Evolutionary conservation across 2,888 invertebrate genomes (phyloP).

Genomic region (Scelioninae gen. 1): DNA sequence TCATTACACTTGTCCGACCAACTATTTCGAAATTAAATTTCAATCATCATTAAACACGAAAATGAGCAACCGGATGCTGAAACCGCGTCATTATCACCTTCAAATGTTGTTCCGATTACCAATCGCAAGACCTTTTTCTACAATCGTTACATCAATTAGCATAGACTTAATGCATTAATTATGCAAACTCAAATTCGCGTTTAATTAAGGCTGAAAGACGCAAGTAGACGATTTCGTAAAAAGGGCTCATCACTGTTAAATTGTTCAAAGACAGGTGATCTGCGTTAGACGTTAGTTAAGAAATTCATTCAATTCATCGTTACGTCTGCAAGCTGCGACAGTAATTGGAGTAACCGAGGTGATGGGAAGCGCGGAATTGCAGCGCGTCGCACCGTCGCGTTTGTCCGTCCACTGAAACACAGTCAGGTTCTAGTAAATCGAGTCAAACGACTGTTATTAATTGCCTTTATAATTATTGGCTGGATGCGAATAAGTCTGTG

Average conservation of each 20-base stretch:
- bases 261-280: conserved; percentile 30
- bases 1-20: conserved; percentile 3
- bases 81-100: conserved; percentile 28
- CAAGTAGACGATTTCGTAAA: conserved; percentile 23
- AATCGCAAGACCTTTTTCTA: not conserved
- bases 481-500: conserved; percentile 41
- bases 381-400: conserved; percentile 34
- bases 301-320: conserved; percentile 72
- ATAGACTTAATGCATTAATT: too few species aligned
- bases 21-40: conserved; percentile 33
- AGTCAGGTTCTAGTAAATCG: conserved; percentile 62
- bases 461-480: conserved; percentile 67
- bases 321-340: conserved; percentile 67
- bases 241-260: conserved; percentile 21
- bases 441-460: conserved; percentile 68
- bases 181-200: conserved; percentile 49
- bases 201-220: conserved; percentile 27
- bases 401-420: conserved; percentile 37
- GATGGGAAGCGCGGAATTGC: conserved; percentile 40
- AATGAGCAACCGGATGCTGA: conserved; percentile 10
- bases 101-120: conserved; percentile 4
- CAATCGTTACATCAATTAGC: conserved; percentile 28
- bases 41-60: conserved; percentile 38
- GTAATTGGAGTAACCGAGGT: conserved; percentile 71
- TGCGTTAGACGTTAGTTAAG: conserved; percentile 25